These are phyloP conservation scores for Electrophaes corylata DNA, from an alignment of 2,888 invertebrate genomes.

Conservation along the genomic window DNA sequence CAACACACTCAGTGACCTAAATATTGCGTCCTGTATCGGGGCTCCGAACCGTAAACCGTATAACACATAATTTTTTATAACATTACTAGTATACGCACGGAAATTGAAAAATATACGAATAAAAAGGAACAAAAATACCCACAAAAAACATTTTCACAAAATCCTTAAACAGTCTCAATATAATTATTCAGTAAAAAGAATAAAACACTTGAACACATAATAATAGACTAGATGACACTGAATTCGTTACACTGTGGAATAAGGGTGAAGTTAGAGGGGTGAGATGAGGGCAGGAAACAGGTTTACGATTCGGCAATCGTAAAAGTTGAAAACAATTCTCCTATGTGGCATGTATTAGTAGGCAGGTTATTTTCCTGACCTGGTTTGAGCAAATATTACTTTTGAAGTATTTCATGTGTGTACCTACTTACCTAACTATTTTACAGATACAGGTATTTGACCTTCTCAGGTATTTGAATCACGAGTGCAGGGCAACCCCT, in stretches of 20 bases:
- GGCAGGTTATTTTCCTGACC: conserved; percentile 31
- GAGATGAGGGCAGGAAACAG: conserved; percentile 43
- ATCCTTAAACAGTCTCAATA: conserved; percentile 1
- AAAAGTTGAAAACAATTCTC: conserved; percentile 59
- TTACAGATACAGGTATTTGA: neutral
- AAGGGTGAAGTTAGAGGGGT: conserved; percentile 33
- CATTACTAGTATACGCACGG: no score
- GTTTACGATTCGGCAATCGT: conserved; percentile 59
- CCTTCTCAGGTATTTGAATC: no score
- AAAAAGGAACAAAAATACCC: neutral
- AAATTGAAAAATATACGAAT: no score
- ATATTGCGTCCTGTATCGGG: conserved; percentile 64
- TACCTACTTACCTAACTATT: neutral
- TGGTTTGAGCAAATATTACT: conserved; percentile 21
- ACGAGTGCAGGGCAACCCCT: no score
- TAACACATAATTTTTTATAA: neutral
- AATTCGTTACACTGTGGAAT: conserved; percentile 30
- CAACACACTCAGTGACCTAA: conserved; percentile 60
- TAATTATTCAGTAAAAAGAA: conserved; percentile 17
- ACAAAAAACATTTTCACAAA: conserved; percentile 35
- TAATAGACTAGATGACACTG: conserved; percentile 27
- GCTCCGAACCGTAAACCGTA: conserved; percentile 32
- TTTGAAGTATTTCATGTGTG: neutral
- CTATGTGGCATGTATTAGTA: conserved; percentile 38
- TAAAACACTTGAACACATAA: conserved; percentile 26